Evolutionary conservation across 2,797 vertebrate genomes (phyloP), one percentile per base, ranked within the genome.

Genomic region (Ataeniobius toweri): DNA sequence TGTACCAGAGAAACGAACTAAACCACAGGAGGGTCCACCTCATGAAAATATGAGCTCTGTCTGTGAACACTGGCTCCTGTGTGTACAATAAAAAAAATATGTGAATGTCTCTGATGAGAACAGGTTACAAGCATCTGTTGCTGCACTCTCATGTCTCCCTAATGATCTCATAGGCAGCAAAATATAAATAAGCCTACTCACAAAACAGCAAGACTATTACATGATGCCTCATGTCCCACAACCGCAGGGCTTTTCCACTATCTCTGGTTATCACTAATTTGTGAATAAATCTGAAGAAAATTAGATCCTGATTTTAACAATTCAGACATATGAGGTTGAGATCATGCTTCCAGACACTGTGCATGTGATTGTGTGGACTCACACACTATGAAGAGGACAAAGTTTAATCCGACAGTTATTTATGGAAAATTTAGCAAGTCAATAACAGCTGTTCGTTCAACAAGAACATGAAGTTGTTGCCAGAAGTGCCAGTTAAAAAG

Each of bases 51-150:
- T 79, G 61, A 93, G 86, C 84, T 58, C 85, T 80, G 90, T 91
- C 93, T 88, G 84, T 89, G 85, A 87, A 91, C 86, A 83, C 77
- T 78, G 80, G 76, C 85, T 86, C 88, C 89, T 88, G 88, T 87
- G 90, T 89, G 86, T 76, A 82, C 82, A 82, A 89, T 90, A 85
- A 92, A 93, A 86, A 86, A 48, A 48, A 69, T 56, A 65, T 74
- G 73, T 3, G 76, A 58, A 71, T 85, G 79, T 81, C 83, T 83
- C 80, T 83, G 65, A 86, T 79, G 85, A 86, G 80, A 73, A 71
- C 90, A 91, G 84, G 88, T 92, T 90, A 93, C 88, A 92, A 90
- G 89, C 93, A 89, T 93, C 91, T 93, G 93, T 79, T 92, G 80
- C 89, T 89, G 85, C 74, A 9, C 85, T 93, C 85, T 77, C 78